A percentile compares a stretch with the other conserved stretches of the same genome.
phyloP scores from a whole-genome alignment of 2,888 invertebrate species.

The Luffia ferchaultella region DNA sequence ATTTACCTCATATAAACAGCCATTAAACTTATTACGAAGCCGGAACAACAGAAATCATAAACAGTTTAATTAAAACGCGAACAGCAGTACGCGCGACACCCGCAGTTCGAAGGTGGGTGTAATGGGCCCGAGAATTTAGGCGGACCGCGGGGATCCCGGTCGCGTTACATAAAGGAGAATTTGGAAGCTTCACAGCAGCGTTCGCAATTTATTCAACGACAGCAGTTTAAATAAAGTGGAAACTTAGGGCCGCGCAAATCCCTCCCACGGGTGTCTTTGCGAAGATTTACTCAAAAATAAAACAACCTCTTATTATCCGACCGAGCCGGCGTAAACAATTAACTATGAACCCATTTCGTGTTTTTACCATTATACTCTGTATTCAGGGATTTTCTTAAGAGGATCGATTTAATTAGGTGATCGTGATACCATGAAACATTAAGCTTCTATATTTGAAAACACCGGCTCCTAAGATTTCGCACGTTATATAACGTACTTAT shows the following conservation, averaged over 20 bases:
- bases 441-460: too few species aligned
- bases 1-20: too few species aligned
- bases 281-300: background rate
- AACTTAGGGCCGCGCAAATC: constrained; percentile 20
- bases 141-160: background rate
- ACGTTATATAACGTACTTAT: too few species aligned
- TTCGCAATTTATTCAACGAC: constrained; percentile 19
- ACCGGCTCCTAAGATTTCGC: too few species aligned
- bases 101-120: background rate
- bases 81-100: background rate
- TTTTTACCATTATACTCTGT: too few species aligned
- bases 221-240: constrained; percentile 29
- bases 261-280: constrained; percentile 9
- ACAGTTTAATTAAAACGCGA: background rate
- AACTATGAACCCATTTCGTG: background rate
- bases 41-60: background rate
- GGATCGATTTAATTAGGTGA: too few species aligned
- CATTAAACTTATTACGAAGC: background rate
- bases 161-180: constrained; percentile 14
- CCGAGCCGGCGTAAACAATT: background rate
- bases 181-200: constrained; percentile 23
- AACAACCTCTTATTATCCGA: background rate
- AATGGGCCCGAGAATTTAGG: background rate
- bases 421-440: too few species aligned
- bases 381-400: too few species aligned